phyloP scores from a whole-genome alignment of 2,797 vertebrate genomes.

The Galaxias olidus region DNA sequence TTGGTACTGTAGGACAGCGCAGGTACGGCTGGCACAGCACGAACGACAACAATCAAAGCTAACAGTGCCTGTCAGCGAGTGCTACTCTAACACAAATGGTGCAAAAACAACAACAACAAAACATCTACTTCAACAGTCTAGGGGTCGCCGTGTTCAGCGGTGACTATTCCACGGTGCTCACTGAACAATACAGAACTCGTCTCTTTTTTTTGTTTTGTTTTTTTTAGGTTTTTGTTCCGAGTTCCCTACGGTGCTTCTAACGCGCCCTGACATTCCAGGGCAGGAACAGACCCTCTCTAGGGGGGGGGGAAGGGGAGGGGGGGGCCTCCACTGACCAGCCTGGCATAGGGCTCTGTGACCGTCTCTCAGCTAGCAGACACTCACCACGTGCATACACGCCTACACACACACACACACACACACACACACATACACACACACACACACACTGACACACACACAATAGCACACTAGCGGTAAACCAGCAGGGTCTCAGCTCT shows the following conservation, averaged over 20 bases:
- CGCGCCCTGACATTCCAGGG: constrained; percentile 11
- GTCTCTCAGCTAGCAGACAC: constrained; percentile 41
- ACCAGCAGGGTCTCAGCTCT: constrained; percentile 64
- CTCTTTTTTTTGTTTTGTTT: too few relatives aligned
- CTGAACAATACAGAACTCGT: too few relatives aligned
- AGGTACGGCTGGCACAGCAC: background rate
- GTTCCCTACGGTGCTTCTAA: constrained; percentile 67
- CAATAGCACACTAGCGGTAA: constrained; percentile 45
- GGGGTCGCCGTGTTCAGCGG: constrained; percentile 55
- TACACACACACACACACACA: constrained; percentile 52
- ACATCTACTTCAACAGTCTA: constrained; percentile 49
- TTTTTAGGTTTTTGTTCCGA: constrained; percentile 19
- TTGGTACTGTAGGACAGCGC: too few relatives aligned
- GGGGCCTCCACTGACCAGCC: constrained; percentile 43
- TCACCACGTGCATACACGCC: constrained; percentile 54
- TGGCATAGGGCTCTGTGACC: too few relatives aligned
- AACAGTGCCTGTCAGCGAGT: constrained; percentile 62
- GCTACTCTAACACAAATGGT: constrained; percentile 47
- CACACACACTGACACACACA: constrained; percentile 27
- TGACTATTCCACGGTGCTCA: too few relatives aligned
- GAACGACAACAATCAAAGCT: constrained; percentile 41
- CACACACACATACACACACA: constrained; percentile 26
- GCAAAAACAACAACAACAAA: constrained; percentile 41
- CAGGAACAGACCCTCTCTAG: too few relatives aligned
- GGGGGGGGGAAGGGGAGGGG: too few relatives aligned